Base-by-base conservation (phyloP, 2,888 invertebrate species). In the Harpalus rufipes region DNA sequence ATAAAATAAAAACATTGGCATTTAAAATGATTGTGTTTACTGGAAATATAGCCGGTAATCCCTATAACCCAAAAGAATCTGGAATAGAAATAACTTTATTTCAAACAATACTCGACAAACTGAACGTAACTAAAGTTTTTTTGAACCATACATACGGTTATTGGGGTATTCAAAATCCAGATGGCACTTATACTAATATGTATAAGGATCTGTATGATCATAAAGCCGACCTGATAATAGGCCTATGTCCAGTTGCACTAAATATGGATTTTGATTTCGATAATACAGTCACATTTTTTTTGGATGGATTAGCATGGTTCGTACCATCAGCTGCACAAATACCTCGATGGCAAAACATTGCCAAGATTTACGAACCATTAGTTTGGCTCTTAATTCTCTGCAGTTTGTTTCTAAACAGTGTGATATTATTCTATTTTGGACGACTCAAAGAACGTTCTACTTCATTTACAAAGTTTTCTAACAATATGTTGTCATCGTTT, bases 1-100 rank as follows among this genome's bases (percentile, higher is more conserved):
- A 87, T 61, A 51, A 83, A 39, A 16, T 88, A 12, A 86, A 21
- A 21, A 21, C 21, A 21, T 21, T 21, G 3, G 21, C 21, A 21
- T 21, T 21, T 21, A 21, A 21, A 21, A 3, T 3, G 1, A 1
- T 21, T 21, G 21, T 21, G 21, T 21, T 21, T 21, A 21, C 21
- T 21, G 21, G 1, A 21, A 21, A 21, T 21, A 1, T 21, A 21
- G 3, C 21, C 21, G 21, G 21, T 3, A 21, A 21, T 3, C 21
- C 21, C 21, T 21, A 21, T 21, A 21, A 21, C 21, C 21, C 21
- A 21, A 21, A 21, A 21, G 21, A 32, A 58, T 0, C 21, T n/a
- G 78, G 56, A 25, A 18, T 78, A 4, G 78, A 78, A 58, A 78
- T 78, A 58, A 58, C 58, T 25, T 56, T 78, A 78, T 32, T 78